Base-by-base conservation (phyloP, 2,888 invertebrate genomes). In the Subacronicta megacephala region DNA sequence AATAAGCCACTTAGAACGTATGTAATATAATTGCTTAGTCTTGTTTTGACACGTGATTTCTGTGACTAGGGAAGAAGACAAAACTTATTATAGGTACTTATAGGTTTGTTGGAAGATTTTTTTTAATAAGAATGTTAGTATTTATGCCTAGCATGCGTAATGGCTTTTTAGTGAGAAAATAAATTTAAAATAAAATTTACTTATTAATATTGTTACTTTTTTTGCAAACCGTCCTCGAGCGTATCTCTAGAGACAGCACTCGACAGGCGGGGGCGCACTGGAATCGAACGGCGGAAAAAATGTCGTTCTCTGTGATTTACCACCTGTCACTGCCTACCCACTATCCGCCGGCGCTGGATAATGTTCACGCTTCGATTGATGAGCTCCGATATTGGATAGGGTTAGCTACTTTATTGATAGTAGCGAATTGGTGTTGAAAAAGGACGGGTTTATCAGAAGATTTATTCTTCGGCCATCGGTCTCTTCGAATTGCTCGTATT, bases 191-290 rank as follows among this genome's bases (percentile, higher is more conserved):
- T n/a, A n/a, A n/a, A n/a, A n/a, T n/a, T n/a, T n/a, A n/a, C n/a
- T n/a, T n/a, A 9, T 3, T 1, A 29, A 18, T 33, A 23, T 9
- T 51, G 7, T 0, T 7, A 1, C 9, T 29, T 54, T 29, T 67
- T 81, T 62, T 90, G 86, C 86, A 49, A 58, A 76, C 90, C 29
- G 50, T 92, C 15, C 72, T 29, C 62, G 57, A 37, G 67, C 78
- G 80, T 92, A 91, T 93, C 92, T 92, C 90, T 90, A 85, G 90
- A 92, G 92, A 91, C 91, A 87, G 83, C 84, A 74, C 87, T 87
- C 85, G 84, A 77, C 82, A 81, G 26, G 45, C 33, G 18, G 83
- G 89, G 91, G 89, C 79, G 54, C 46, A 50, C 13, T 52, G 42
- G 88, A 38, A 23, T 7, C 47, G 37, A 86, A 79, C 79, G 82